These are phyloP conservation scores for Drosophila anomalata DNA, from an alignment of 2,888 invertebrate species.

Conservation along the genomic window DNA sequence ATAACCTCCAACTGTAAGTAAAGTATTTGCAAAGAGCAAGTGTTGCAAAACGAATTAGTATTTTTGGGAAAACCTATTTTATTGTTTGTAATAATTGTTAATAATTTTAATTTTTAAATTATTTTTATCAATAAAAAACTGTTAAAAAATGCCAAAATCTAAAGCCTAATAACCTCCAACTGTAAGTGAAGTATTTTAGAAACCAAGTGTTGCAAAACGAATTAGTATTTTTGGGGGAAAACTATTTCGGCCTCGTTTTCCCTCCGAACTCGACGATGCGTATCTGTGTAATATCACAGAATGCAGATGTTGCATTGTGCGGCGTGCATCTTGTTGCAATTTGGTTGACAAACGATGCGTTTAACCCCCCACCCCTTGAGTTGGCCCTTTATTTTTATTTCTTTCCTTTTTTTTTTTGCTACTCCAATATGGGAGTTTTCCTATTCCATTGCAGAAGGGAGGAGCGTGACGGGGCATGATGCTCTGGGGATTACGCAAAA, in stretches of 20 bases:
- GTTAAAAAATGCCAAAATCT: too few species aligned
- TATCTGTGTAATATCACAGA: not conserved
- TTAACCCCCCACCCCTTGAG: slow-evolving; percentile 9
- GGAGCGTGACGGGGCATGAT: slow-evolving; percentile 74
- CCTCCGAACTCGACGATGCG: not conserved
- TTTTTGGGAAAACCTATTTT: not conserved
- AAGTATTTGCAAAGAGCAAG: too few species aligned
- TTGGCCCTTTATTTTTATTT: too few species aligned
- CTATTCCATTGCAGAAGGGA: not conserved
- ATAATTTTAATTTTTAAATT: too few species aligned
- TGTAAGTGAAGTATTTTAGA: not conserved
- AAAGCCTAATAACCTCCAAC: not conserved
- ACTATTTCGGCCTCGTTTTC: not conserved
- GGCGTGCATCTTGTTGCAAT: slow-evolving; percentile 35
- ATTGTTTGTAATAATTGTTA: too few species aligned
- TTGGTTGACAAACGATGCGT: slow-evolving; percentile 70
- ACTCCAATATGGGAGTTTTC: not conserved
- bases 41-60: not conserved
- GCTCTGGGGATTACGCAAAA: slow-evolving; percentile 72
- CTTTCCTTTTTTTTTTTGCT: not conserved
- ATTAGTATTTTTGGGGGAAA: not conserved
- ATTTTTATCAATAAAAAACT: too few species aligned
- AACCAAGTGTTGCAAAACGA: not conserved
- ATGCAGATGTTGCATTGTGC: not conserved
- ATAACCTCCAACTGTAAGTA: too few species aligned